Base-by-base conservation (phyloP, 2,797 vertebrate genomes). In the Argyrosomus regius region DNA sequence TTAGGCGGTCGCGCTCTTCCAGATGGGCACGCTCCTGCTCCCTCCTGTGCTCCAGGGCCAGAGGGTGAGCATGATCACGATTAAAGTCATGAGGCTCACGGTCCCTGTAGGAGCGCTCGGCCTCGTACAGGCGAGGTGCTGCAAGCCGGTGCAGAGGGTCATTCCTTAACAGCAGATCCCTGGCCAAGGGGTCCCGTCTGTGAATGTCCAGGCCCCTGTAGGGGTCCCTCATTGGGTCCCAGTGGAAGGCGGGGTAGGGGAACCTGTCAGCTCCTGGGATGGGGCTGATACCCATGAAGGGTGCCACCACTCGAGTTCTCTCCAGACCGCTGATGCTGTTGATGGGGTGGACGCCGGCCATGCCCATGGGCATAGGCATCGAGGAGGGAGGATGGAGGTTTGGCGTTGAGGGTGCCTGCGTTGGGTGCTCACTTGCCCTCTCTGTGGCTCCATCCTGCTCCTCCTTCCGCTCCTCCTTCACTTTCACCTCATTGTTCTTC, bases 201-300 rank as follows among this genome's bases (percentile, higher is more conserved):
- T 98, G 98, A 74, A 99, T 96, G 89, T 99, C 98, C 63, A 99
- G 94, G 62, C 97, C 96, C 88, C 98, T 93, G 94, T 98, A 99
- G 1, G 97, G 97, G 83, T 99, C 98, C 91, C 98, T 94, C 94
- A 99, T 97, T 6, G 97, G 98, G 94, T 99, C 98, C 98, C 98
- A 99, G 89, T 98, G 98, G 93, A 99, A 98, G 81, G 97, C 95
- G 3, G 97, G 98, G 86, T 98, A 99, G 0, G 97, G 97, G 75
- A 99, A 98, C 69, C 98, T 95, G 89, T 99, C 98, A 18, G 96
- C 96, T 12, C 97, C 97, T 0, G 97, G 97, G 83, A 99, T 97
- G 9, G 98, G 97, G 88, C 97, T 98, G 88, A 99, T 97, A 81
- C 98, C 98, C 98, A 99, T 97, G 88, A 99, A 99, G 73, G 98